These are phyloP conservation scores for Nannobrachium achirus DNA, from an alignment of 2,113 vertebrate genomes.

Conservation along the genomic window DNA sequence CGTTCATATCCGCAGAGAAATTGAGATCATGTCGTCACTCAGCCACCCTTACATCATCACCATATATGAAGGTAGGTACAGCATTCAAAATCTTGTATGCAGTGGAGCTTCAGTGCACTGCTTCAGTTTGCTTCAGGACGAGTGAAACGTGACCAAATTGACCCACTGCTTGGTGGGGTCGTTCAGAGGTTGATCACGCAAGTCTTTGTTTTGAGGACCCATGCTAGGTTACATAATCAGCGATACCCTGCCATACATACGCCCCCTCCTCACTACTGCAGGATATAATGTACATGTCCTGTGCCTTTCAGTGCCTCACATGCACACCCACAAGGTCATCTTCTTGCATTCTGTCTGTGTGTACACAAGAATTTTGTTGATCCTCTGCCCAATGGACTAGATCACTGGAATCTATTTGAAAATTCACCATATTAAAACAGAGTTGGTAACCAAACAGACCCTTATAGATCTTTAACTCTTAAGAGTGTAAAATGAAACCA, in stretches of 20 bases:
- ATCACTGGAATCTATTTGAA: neutral
- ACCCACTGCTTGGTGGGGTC: conserved; percentile 30
- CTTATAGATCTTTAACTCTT: no score
- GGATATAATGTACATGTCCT: conserved; percentile 33
- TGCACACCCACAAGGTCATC: neutral
- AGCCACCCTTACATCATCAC: conserved; percentile 95
- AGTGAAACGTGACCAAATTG: conserved; percentile 39
- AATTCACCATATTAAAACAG: neutral
- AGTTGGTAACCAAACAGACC: no score
- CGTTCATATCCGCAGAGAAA: conserved; percentile 93
- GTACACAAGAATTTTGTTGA: conserved; percentile 1
- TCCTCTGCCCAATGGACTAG: conserved; percentile 10
- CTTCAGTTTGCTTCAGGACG: neutral
- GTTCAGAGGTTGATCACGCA: conserved; percentile 60
- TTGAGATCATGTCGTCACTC: conserved; percentile 98
- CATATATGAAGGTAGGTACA: conserved; percentile 97
- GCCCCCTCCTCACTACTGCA: neutral
- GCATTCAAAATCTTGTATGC: neutral
- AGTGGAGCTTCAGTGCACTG: neutral
- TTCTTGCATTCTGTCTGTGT: neutral
- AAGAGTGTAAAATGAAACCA: no score
- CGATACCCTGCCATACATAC: neutral
- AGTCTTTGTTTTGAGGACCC: conserved; percentile 55
- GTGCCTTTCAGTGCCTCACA: conserved; percentile 32
- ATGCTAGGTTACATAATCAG: conserved; percentile 56